Evolutionary conservation across 2,888 invertebrate species (phyloP).

Genomic region (Chloroclystis v-ata): DNA sequence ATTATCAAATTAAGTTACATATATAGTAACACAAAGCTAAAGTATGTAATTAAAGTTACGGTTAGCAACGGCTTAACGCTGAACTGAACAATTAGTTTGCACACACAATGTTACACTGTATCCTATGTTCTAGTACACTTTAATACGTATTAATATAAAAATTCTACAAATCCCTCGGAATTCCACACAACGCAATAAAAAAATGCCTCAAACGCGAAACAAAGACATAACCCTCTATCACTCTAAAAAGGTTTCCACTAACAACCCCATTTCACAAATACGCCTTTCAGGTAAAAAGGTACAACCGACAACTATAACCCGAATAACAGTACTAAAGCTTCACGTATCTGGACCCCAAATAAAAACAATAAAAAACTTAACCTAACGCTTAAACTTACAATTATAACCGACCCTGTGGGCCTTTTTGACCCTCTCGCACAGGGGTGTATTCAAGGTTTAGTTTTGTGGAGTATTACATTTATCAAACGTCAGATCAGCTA

Average conservation of each 20-base stretch:
- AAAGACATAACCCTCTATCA: not conserved
- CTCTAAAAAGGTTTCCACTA: not conserved
- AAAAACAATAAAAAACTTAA: conserved; percentile 32
- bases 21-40: too few relatives aligned
- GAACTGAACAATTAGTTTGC: too few relatives aligned
- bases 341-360: conserved; percentile 22
- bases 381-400: conserved; percentile 30
- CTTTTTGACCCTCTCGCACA: conserved; percentile 20
- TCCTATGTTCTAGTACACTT: too few relatives aligned
- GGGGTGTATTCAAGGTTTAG: conserved; percentile 1
- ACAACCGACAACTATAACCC: conserved; percentile 9
- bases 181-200: not conserved
- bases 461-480: too few relatives aligned
- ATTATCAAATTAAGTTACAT: too few relatives aligned
- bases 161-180: too few relatives aligned
- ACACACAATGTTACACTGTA: too few relatives aligned
- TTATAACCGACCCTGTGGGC: conserved; percentile 25
- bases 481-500: too few relatives aligned
- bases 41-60: too few relatives aligned
- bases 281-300: conserved; percentile 13
- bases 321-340: conserved; percentile 13
- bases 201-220: conserved; percentile 1
- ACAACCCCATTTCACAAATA: not conserved
- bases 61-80: too few relatives aligned
- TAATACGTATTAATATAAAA: too few relatives aligned